Base-by-base conservation (phyloP, 2,797 vertebrate species). In the Oryzias dopingdopingensis region DNA sequence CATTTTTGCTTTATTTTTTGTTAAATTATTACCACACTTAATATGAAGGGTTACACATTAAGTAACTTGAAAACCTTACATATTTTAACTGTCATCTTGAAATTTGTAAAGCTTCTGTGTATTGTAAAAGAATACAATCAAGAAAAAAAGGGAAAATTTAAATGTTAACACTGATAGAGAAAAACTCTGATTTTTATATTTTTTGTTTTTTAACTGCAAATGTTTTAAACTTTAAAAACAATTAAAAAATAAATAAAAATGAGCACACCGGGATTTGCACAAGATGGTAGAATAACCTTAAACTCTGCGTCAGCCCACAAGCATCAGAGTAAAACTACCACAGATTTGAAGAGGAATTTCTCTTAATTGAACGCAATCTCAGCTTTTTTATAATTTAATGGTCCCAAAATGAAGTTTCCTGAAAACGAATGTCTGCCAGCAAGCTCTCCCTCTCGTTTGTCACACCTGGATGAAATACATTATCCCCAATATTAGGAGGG, bases 401-500 rank as follows among this genome's bases (percentile, higher is more conserved):
- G 80, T 70, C 66, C 45, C 42, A 78, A 22, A 77, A 81, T 81
- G 59, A 84, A 74, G 73, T 86, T 83, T 88, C 72, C 41, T 42
- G 37, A 72, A 73, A 79, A 67, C 15, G 45, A 66, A 62, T 59
- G 8, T 52, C 56, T 4, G 43, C 37, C 63, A 81, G 67, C 32
- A 57, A 64, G 59, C 43, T 75, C 73, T 77, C 51, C 59, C 73
- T 74, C 72, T 71, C 71, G 76, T 74, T 79, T 72, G 86, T 88
- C 86, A 86, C 87, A 88, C 86, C 67, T 70, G 80, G 78, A 15
- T 83, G 83, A 59, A 72, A 76, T 49, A 84, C 81, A 83, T 87
- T 82, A 87, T 86, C 81, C 83, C 79, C 68, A 76, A 83, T 86
- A 86, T 82, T 59, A 85, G 82, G 76, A 81, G 75, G 65, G 81